phyloP scores from a whole-genome alignment of 2,797 vertebrate genomes.

The Macropus fuliginosus region DNA sequence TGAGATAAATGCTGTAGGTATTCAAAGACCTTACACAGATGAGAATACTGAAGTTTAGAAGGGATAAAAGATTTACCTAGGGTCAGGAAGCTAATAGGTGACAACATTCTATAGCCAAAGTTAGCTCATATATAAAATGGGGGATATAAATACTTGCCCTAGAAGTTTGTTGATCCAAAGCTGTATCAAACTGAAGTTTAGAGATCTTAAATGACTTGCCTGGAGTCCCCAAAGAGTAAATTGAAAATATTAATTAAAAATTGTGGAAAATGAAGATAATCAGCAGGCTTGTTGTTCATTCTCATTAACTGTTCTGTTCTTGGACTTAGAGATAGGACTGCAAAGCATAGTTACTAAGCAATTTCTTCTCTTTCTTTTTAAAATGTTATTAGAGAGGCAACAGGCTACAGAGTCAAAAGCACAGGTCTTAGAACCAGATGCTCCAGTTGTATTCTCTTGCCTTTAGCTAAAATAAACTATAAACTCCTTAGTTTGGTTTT shows the following conservation, averaged over 20 bases:
- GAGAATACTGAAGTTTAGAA: not conserved
- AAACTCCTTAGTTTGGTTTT: not conserved
- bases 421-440: not conserved
- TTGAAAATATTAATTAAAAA: not conserved
- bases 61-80: not conserved
- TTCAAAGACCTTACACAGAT: not conserved
- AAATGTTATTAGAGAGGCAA: not conserved
- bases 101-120: not conserved
- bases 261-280: not conserved
- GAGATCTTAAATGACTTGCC: not conserved
- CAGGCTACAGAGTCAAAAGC: not conserved
- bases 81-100: not conserved
- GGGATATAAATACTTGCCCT: not conserved
- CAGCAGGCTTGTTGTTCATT: not conserved
- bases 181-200: not conserved
- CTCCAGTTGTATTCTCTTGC: not conserved
- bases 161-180: not conserved
- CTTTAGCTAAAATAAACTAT: not conserved
- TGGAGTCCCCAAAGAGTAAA: not conserved
- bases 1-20: not conserved
- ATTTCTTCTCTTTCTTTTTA: not conserved
- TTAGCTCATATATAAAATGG: not conserved
- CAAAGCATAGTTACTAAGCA: not conserved
- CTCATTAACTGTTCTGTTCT: not conserved
- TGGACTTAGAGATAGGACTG: not conserved